phyloP scores from a whole-genome alignment of 2,113 vertebrate species.

The Stegastes partitus region DNA sequence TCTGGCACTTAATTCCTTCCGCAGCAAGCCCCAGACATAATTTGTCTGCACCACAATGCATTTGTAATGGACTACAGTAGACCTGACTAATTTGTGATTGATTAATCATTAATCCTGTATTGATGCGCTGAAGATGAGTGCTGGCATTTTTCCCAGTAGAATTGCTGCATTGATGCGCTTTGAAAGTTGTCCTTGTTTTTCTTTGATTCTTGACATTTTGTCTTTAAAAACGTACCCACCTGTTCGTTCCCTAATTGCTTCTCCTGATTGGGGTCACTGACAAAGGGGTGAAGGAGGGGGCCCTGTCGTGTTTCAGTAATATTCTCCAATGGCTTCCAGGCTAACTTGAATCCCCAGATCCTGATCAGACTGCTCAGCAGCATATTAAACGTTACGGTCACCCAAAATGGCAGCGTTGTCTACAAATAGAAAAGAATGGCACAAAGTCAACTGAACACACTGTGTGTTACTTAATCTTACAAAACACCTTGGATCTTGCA shows the following conservation, averaged over 20 bases:
- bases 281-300: constrained; percentile 15
- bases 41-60: constrained; percentile 42
- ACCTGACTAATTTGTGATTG: constrained; percentile 62
- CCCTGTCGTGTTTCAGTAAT: constrained; percentile 14
- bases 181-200: constrained; percentile 29
- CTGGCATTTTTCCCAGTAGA: constrained; percentile 37
- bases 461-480: no score
- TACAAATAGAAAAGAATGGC: no score
- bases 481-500: no score
- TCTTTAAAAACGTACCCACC: constrained; percentile 42
- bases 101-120: constrained; percentile 74
- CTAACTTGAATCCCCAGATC: no score
- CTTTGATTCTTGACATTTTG: constrained; percentile 5
- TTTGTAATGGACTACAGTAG: constrained; percentile 41
- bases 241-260: constrained; percentile 44
- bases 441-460: no score
- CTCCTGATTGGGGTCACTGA: constrained; percentile 55
- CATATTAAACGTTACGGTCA: no score
- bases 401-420: no score
- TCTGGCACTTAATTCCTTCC: not conserved
- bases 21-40: constrained; percentile 19
- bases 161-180: constrained; percentile 26
- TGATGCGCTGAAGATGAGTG: constrained; percentile 55
- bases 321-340: constrained; percentile 14
- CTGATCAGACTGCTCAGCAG: no score